phyloP scores from a whole-genome alignment of 1,140 invertebrate genomes.

The Anthonomus grandis region DNA sequence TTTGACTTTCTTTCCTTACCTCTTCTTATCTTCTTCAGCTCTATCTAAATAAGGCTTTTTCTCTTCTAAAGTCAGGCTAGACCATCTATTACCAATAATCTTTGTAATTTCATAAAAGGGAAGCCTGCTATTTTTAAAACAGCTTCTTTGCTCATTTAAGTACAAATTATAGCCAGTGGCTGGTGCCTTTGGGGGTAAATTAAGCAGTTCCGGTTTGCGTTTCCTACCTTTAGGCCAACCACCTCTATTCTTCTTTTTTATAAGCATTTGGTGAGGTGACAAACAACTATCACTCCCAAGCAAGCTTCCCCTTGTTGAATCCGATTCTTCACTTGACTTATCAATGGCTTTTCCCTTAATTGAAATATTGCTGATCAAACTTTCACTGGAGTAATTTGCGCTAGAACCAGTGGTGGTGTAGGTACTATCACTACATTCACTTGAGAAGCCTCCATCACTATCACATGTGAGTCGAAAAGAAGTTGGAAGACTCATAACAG shows the following conservation, averaged over 20 bases:
- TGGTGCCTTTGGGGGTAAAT: slow-evolving; percentile 57
- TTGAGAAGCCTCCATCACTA: slow-evolving; percentile 47
- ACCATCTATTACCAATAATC: slow-evolving; percentile 59
- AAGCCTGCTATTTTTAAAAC: slow-evolving; percentile 55
- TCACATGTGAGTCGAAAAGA: slow-evolving; percentile 32
- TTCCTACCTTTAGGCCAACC: slow-evolving; percentile 63
- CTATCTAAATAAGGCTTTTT: slow-evolving; percentile 56
- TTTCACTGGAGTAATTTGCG: slow-evolving; percentile 24
- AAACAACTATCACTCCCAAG: slow-evolving; percentile 17
- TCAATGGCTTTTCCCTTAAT: slow-evolving; percentile 15
- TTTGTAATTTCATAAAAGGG: slow-evolving; percentile 54
- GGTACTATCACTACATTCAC: slow-evolving; percentile 45
- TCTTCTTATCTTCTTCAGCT: slow-evolving; percentile 56
- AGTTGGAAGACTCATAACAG: slow-evolving; percentile 10
- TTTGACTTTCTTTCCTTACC: no score
- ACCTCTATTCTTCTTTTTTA: slow-evolving; percentile 52
- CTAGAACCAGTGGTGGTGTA: slow-evolving; percentile 28
- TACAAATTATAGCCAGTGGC: slow-evolving; percentile 58
- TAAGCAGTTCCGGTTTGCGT: slow-evolving; percentile 53
- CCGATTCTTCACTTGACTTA: slow-evolving; percentile 28
- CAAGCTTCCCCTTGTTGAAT: slow-evolving; percentile 22
- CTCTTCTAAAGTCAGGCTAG: slow-evolving; percentile 52
- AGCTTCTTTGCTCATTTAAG: slow-evolving; percentile 55
- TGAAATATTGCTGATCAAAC: slow-evolving; percentile 17
- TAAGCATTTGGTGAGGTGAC: slow-evolving; percentile 15